Evolutionary conservation across 2,113 vertebrate genomes (phyloP).

Genomic region (Gnathonemus longibarbis): DNA sequence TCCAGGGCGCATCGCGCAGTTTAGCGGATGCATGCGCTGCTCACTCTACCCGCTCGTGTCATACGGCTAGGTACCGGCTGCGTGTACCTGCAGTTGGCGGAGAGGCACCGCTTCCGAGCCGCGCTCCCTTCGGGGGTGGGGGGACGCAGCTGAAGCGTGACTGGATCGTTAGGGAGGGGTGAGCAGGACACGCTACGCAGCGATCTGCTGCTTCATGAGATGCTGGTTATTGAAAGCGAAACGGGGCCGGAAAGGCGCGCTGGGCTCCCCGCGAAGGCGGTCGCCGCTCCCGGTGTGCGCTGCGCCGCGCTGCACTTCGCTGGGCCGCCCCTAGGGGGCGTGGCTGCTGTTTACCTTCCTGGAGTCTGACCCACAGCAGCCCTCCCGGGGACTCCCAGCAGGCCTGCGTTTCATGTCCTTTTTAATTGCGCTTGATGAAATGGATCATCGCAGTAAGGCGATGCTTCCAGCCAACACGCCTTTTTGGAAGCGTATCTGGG

Average conservation of each 20-base stretch:
- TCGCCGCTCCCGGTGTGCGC: neutral
- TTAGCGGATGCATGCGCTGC: neutral
- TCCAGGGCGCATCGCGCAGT: neutral
- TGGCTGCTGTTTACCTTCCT: slow-evolving; percentile 66
- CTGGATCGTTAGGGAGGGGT: neutral
- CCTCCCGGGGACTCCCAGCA: neutral
- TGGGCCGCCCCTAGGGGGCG: slow-evolving; percentile 29
- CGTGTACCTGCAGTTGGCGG: neutral
- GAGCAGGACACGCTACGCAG: neutral
- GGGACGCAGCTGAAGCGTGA: neutral
- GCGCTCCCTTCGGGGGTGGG: neutral
- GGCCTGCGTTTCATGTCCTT: neutral
- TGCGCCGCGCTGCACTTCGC: neutral
- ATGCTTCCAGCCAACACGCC: neutral
- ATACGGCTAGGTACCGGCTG: neutral
- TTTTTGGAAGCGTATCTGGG: neutral
- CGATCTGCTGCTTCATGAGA: neutral
- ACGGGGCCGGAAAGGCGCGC: neutral
- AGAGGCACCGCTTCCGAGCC: neutral
- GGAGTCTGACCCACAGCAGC: slow-evolving; percentile 52
- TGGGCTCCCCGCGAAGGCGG: neutral
- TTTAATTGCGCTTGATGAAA: slow-evolving; percentile 2
- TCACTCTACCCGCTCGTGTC: neutral
- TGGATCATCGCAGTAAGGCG: neutral
- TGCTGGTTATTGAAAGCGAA: neutral